A percentile compares a stretch with the other conserved stretches of the same genome.
Conservation (phyloP, 2,797 vertebrate genomes). For the Sebastes minor region DNA sequence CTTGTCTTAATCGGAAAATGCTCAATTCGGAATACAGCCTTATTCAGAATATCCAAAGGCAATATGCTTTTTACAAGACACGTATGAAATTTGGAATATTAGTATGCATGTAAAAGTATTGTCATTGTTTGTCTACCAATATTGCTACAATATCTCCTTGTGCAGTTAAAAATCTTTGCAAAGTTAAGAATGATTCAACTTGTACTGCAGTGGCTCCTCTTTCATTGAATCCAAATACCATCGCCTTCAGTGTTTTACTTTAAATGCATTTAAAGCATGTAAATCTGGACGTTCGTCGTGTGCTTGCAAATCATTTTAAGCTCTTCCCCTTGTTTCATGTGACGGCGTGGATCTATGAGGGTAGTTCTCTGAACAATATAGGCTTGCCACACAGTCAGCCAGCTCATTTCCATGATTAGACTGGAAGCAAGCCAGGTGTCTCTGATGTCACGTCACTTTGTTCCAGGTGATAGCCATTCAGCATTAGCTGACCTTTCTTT, state of each 20-base stretch:
- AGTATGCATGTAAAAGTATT: accelerated
- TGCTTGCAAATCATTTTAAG: not conserved
- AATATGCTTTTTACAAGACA: not conserved
- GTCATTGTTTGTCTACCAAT: not conserved
- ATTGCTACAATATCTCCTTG: not conserved
- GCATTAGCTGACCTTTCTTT: constrained; percentile 36
- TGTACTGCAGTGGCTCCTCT: not conserved
- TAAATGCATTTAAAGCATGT: not conserved
- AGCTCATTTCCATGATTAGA: constrained; percentile 36
- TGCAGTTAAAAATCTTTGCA: not conserved
- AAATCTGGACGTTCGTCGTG: not conserved
- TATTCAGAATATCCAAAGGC: not conserved
- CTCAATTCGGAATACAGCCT: not conserved
- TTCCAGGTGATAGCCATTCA: constrained; percentile 49
- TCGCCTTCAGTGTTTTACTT: not conserved
- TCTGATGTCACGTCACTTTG: constrained; percentile 57
- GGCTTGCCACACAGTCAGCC: constrained; percentile 42
- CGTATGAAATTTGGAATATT: not conserved
- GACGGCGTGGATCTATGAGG: constrained; percentile 26
- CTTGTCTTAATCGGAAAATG: no score
- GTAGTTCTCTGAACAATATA: constrained; percentile 45
- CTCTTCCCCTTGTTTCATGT: constrained; percentile 18
- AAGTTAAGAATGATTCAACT: not conserved
- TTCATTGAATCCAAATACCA: not conserved
- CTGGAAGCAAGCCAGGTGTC: constrained; percentile 54